These are phyloP conservation scores for Pyrocoelia pectoralis DNA, from an alignment of 2,888 invertebrate genomes.

Conservation along the genomic window DNA sequence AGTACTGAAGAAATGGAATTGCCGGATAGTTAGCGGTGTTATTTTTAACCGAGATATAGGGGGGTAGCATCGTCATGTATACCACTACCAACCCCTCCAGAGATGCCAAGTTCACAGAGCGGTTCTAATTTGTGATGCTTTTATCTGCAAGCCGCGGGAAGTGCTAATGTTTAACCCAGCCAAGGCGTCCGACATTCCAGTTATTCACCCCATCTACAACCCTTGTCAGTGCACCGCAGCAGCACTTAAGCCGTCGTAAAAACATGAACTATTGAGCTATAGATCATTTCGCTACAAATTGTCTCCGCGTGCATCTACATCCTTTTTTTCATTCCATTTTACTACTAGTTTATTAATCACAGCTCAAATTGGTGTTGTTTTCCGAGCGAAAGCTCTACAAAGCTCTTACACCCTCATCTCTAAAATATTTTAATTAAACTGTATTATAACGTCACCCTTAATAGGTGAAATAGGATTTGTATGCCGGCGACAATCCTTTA, in stretches of 20 bases:
- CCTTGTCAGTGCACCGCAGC: constrained; percentile 43
- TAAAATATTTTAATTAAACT: neutral
- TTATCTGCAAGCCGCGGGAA: constrained; percentile 55
- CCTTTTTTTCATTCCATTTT: constrained; percentile 21
- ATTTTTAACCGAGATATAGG: constrained; percentile 14
- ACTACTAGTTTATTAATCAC: neutral
- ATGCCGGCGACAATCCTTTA: neutral
- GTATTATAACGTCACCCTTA: neutral
- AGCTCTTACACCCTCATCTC: neutral
- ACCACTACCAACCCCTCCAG: constrained; percentile 33
- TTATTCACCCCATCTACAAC: constrained; percentile 38
- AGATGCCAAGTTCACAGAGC: constrained; percentile 47
- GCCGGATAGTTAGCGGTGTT: neutral
- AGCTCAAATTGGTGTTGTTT: neutral
- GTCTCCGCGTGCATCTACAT: constrained; percentile 38
- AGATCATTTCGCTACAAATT: constrained; percentile 50
- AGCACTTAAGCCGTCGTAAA: constrained; percentile 47
- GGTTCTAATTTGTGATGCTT: constrained; percentile 57
- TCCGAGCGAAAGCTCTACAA: neutral
- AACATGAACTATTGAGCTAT: constrained; percentile 52
- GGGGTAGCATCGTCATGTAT: constrained; percentile 18
- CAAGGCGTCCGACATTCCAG: constrained; percentile 44
- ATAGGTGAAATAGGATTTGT: neutral
- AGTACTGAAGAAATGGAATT: neutral
- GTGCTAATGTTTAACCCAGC: constrained; percentile 56